These are phyloP conservation scores for Austrolebias charrua DNA, from an alignment of 2,797 vertebrate genomes.

Conservation along the genomic window DNA sequence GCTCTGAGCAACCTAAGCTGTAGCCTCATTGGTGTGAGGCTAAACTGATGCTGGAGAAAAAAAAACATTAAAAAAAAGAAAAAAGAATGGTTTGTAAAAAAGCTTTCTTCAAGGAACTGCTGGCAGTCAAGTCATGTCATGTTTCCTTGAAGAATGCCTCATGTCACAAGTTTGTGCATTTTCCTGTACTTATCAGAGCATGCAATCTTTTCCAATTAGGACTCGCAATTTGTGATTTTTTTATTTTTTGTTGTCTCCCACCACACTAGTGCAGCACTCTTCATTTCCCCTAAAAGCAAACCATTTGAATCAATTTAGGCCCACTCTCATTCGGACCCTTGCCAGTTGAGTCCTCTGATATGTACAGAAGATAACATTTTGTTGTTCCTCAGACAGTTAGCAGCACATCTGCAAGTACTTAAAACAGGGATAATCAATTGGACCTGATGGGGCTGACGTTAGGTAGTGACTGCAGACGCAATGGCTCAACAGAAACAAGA, in stretches of 20 bases:
- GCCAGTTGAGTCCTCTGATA: slow-evolving; percentile 78
- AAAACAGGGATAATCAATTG: slow-evolving; percentile 23
- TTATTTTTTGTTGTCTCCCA: slow-evolving; percentile 73
- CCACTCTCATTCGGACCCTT: slow-evolving; percentile 68
- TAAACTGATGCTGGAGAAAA: slow-evolving; percentile 67
- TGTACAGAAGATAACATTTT: slow-evolving; percentile 75
- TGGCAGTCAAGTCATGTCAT: slow-evolving; percentile 74
- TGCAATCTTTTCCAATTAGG: slow-evolving; percentile 77
- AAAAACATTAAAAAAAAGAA: slow-evolving; percentile 63
- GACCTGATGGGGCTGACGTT: slow-evolving; percentile 35
- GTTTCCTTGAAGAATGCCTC: slow-evolving; percentile 86
- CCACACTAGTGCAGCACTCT: slow-evolving; percentile 82
- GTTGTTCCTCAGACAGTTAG: slow-evolving; percentile 32
- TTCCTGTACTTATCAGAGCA: slow-evolving; percentile 83
- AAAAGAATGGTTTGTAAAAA: slow-evolving; percentile 10
- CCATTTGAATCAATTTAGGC: slow-evolving; percentile 73
- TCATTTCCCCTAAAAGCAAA: slow-evolving; percentile 62
- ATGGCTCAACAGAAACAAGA: slow-evolving; percentile 37
- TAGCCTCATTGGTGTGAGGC: slow-evolving; percentile 77
- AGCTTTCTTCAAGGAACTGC: slow-evolving; percentile 83
- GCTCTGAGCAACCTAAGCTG: slow-evolving; percentile 81
- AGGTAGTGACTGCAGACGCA: slow-evolving; percentile 52
- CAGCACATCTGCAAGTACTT: slow-evolving; percentile 40
- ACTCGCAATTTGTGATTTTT: slow-evolving; percentile 69
- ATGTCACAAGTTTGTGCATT: slow-evolving; percentile 75